Conservation (phyloP, 1,140 invertebrate genomes). For the Probaryconus sp. region DNA sequence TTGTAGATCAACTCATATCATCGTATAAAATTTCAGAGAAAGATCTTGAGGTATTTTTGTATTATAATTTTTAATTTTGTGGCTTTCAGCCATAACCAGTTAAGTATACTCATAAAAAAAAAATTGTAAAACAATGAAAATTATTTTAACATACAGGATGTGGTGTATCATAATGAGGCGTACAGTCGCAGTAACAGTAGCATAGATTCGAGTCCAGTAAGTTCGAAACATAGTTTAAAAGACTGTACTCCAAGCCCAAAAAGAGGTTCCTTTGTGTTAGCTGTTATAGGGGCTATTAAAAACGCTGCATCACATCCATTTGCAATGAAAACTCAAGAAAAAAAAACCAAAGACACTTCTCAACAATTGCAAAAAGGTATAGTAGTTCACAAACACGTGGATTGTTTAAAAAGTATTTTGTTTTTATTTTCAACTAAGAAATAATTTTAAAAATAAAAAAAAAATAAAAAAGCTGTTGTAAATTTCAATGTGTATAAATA, state of each 20-base stretch:
- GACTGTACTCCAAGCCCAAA: slow-evolving; percentile 80
- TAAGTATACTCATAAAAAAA: neutral
- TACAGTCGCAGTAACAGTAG: slow-evolving; percentile 82
- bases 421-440: slow-evolving; percentile 5
- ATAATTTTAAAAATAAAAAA: slow-evolving; percentile 3
- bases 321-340: slow-evolving; percentile 68
- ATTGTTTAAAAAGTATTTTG: slow-evolving; percentile 3
- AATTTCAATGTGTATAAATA: slow-evolving; percentile 1
- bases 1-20: slow-evolving; percentile 84
- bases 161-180: slow-evolving; percentile 86
- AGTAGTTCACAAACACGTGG: too few species aligned
- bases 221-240: slow-evolving; percentile 76
- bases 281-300: slow-evolving; percentile 83
- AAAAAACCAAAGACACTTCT: slow-evolving; percentile 63
- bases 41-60: slow-evolving; percentile 82
- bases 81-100: neutral
- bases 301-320: slow-evolving; percentile 81
- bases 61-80: slow-evolving; percentile 20
- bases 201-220: slow-evolving; percentile 81
- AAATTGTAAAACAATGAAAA: neutral
- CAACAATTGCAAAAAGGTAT: slow-evolving; percentile 73
- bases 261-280: slow-evolving; percentile 82
- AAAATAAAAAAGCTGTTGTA: neutral
- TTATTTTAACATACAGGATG: too few species aligned
- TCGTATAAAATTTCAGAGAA: slow-evolving; percentile 87